Conservation (phyloP, 2,888 invertebrate genomes). For the Troglohyphantes excavatus region DNA sequence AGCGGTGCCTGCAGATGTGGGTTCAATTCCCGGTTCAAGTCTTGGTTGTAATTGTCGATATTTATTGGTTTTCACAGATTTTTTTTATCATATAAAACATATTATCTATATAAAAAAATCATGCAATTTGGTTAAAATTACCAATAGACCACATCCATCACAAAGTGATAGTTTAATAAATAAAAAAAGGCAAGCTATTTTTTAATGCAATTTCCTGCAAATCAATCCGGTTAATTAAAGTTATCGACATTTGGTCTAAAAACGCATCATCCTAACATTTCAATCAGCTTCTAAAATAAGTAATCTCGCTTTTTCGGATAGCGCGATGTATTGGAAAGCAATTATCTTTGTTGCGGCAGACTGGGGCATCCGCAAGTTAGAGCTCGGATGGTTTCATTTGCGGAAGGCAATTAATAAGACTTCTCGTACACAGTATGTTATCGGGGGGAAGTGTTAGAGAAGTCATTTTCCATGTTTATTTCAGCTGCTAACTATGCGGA, state of each 20-base stretch:
- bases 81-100: too few relatives aligned
- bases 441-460: constrained; percentile 25
- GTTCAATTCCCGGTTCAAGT: too few relatives aligned
- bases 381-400: constrained; percentile 20
- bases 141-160: not conserved
- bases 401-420: constrained; percentile 21
- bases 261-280: constrained; percentile 2
- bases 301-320: constrained; percentile 21
- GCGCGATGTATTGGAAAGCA: constrained; percentile 42
- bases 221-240: constrained; percentile 42
- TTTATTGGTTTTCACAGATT: too few relatives aligned
- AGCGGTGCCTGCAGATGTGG: too few relatives aligned
- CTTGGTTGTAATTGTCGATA: too few relatives aligned
- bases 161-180: not conserved
- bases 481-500: constrained; percentile 16
- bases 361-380: not conserved
- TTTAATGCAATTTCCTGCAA: constrained; percentile 13
- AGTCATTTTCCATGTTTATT: constrained; percentile 24
- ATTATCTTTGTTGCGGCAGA: constrained; percentile 42
- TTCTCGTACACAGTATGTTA: constrained; percentile 34
- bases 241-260: constrained; percentile 13
- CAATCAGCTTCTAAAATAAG: constrained; percentile 10
- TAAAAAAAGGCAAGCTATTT: constrained; percentile 10
- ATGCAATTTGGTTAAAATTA: not conserved
- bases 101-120: too few relatives aligned